Percentiles rank a stretch among this genome's conserved stretches.
Evolutionary conservation across 2,113 vertebrate genomes (phyloP).

Genomic region (Micronycteris hirsuta): DNA sequence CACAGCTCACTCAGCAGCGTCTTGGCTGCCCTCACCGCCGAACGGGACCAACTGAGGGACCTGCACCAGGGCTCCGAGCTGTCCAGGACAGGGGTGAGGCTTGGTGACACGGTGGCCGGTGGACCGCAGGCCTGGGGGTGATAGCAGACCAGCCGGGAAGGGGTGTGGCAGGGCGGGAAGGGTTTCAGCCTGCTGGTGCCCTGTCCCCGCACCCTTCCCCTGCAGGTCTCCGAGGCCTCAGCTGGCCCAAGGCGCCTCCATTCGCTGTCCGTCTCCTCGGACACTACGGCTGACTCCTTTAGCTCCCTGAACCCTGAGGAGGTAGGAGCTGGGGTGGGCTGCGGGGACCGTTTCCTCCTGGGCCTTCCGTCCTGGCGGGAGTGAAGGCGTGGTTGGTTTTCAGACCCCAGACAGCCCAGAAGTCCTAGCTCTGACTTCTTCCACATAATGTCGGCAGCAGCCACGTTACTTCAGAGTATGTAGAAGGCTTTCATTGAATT

Average conservation of each 20-base stretch:
- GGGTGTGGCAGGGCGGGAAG: background rate
- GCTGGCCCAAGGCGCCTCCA: constrained; percentile 88
- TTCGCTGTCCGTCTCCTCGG: constrained; percentile 89
- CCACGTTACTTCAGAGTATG: background rate
- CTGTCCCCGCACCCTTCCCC: background rate
- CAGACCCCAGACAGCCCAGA: background rate
- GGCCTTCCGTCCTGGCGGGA: background rate
- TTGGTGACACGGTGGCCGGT: background rate
- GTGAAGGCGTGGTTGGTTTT: background rate
- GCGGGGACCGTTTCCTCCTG: rapidly evolving
- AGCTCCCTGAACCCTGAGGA: constrained; percentile 88
- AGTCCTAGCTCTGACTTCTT: background rate
- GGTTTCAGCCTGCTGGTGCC: background rate
- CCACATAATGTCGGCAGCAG: rapidly evolving
- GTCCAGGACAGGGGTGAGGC: constrained; percentile 50
- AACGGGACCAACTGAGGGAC: constrained; percentile 76
- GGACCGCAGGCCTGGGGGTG: background rate
- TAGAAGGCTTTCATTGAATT: background rate
- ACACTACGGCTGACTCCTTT: constrained; percentile 90
- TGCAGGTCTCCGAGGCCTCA: constrained; percentile 81
- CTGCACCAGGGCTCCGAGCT: constrained; percentile 64
- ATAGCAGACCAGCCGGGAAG: background rate
- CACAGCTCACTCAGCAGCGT: constrained; percentile 81
- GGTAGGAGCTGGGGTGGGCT: constrained; percentile 68
- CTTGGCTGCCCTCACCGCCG: constrained; percentile 67